These are phyloP conservation scores for human (Homo sapiens) DNA, from an alignment of 2,113 vertebrate species.

Conservation along the genomic window GRCh38 chr4:182335501-182336000, in stretches of 20 bases:
- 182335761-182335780: neutral
- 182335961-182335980: rapidly evolving
- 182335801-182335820: neutral
- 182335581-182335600: neutral
- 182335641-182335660: neutral
- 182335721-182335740: neutral
- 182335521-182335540: neutral
- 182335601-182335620: neutral
- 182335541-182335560: neutral
- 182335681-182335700: neutral
- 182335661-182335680: neutral
- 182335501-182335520: neutral
- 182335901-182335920: neutral
- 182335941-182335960: neutral
- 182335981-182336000: neutral
- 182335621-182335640: neutral
- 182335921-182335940: neutral
- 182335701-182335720: neutral
- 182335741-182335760: neutral
- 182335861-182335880: neutral
- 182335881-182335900: neutral
- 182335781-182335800: neutral
- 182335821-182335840: neutral
- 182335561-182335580: neutral
- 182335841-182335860: neutral